phyloP scores from a whole-genome alignment of 1,140 invertebrate genomes.

The Musca vetustissima region DNA sequence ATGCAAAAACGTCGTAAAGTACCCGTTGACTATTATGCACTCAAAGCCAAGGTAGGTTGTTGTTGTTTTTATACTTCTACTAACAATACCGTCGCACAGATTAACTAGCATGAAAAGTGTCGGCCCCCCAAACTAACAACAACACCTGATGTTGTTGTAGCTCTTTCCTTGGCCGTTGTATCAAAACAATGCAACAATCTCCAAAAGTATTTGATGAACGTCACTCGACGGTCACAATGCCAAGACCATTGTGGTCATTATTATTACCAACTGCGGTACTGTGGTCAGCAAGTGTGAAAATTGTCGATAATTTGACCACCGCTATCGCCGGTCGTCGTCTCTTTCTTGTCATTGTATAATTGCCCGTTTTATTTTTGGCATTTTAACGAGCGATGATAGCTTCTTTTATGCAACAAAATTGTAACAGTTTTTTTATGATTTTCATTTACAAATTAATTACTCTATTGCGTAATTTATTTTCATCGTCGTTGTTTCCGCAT shows the following conservation, averaged over 20 bases:
- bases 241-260: too few relatives aligned
- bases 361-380: not conserved
- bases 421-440: slow-evolving; percentile 20
- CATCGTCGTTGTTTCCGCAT: not conserved
- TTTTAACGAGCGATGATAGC: slow-evolving; percentile 11
- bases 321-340: not conserved
- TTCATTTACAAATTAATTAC: slow-evolving; percentile 19
- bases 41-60: slow-evolving; percentile 52
- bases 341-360: slow-evolving; percentile 12
- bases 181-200: too few relatives aligned
- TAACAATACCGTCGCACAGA: slow-evolving; percentile 1
- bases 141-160: too few relatives aligned
- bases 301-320: not conserved
- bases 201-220: too few relatives aligned
- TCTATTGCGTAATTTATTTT: slow-evolving; percentile 15
- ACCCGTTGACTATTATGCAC: slow-evolving; percentile 53
- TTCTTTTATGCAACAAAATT: slow-evolving; percentile 24
- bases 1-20: slow-evolving; percentile 53
- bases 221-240: too few relatives aligned
- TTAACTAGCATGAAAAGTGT: too few relatives aligned
- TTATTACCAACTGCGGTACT: too few relatives aligned
- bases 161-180: too few relatives aligned
- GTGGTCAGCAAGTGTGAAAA: too few relatives aligned
- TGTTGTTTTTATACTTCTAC: not conserved
- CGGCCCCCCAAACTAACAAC: too few relatives aligned